Evolutionary conservation across 2,888 invertebrate species (phyloP).

Genomic region (Eupithecia dodoneata): DNA sequence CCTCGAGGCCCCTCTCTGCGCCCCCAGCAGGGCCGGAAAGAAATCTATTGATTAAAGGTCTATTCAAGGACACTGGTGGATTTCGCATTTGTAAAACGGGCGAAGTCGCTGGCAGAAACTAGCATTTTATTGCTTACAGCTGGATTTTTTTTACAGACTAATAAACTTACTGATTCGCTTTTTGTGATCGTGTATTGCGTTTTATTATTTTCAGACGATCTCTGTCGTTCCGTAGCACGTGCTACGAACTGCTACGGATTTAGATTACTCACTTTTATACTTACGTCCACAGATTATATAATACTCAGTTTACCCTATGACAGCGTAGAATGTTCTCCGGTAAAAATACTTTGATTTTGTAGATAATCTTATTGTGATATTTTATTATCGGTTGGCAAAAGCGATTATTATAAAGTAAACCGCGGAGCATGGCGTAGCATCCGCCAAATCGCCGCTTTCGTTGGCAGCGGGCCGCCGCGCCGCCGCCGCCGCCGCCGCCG

Average conservation of each 20-base stretch:
- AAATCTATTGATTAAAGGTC: too few relatives aligned
- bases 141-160: not conserved
- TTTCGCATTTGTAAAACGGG: not conserved
- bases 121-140: not conserved
- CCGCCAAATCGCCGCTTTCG: conserved; percentile 7
- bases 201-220: conserved; percentile 2
- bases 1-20: too few relatives aligned
- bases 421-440: conserved; percentile 27
- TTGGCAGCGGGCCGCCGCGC: conserved; percentile 24
- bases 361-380: not conserved
- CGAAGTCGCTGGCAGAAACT: not conserved
- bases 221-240: not conserved
- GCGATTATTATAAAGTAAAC: conserved; percentile 29
- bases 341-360: not conserved
- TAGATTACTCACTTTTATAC: not conserved
- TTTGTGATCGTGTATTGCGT: conserved; percentile 1
- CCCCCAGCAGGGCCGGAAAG: too few relatives aligned
- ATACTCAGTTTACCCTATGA: not conserved
- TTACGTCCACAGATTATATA: not conserved
- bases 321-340: not conserved
- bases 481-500: not conserved
- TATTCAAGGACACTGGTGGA: too few relatives aligned
- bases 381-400: conserved; percentile 10
- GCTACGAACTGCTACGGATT: not conserved
- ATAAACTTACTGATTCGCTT: not conserved